Conservation (phyloP, 2,888 invertebrate genomes). For the Onthophagus sagittarius region DNA sequence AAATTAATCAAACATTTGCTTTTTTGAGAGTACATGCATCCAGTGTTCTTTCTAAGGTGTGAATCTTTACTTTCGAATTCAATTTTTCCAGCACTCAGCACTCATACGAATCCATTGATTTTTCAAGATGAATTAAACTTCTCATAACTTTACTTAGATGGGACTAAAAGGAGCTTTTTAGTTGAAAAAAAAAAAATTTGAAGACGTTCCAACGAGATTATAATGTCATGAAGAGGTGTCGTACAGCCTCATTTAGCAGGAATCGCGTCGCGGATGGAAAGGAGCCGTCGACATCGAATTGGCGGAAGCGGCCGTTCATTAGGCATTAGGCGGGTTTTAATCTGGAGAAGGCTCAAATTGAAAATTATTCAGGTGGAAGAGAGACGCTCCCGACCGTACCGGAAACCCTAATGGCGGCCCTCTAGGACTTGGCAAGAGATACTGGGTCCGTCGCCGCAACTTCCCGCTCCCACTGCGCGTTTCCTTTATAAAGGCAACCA, state of each 20-base stretch:
- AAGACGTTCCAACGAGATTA: not conserved
- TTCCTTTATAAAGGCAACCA: not conserved
- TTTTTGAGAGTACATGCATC: too few species aligned
- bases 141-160: too few species aligned
- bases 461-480: not conserved
- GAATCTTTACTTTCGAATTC: too few species aligned
- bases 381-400: not conserved
- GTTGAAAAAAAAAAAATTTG: not conserved
- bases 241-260: not conserved
- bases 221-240: not conserved
- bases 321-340: not conserved
- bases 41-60: too few species aligned
- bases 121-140: too few species aligned
- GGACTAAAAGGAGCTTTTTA: too few species aligned
- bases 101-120: too few species aligned
- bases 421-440: not conserved
- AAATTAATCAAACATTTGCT: too few species aligned
- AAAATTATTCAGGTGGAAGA: not conserved
- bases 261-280: not conserved
- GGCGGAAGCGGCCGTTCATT: not conserved
- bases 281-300: not conserved
- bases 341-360: not conserved
- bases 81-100: too few species aligned
- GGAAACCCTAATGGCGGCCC: not conserved
- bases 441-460: not conserved